phyloP scores from a whole-genome alignment of 2,888 invertebrate genomes.

The Sericinus montela region DNA sequence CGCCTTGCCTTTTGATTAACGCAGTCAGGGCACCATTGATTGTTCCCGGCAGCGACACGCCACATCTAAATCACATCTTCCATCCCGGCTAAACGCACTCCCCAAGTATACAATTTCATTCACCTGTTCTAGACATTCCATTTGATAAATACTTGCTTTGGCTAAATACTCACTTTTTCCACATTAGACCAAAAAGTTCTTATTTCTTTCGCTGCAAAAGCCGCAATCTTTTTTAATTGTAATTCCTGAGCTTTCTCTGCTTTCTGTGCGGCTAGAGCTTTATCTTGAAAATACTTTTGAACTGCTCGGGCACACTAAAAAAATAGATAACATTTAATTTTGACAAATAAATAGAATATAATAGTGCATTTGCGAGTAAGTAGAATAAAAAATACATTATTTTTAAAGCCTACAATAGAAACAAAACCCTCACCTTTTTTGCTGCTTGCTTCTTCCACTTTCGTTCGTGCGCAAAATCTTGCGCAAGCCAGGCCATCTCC shows the following conservation, averaged over 20 bases:
- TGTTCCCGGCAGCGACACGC: no score
- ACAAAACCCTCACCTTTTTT: conserved; percentile 80
- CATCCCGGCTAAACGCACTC: no score
- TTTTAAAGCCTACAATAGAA: no score
- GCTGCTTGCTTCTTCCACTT: conserved; percentile 99
- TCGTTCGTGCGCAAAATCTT: conserved; percentile 98
- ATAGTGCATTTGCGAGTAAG: no score
- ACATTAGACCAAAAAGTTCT: conserved; percentile 97
- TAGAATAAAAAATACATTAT: no score
- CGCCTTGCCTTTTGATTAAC: no score
- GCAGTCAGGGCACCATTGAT: no score
- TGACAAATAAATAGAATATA: no score
- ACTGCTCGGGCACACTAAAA: conserved; percentile 91
- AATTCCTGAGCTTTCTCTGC: conserved; percentile 95
- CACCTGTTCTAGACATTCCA: no score
- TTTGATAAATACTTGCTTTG: no score
- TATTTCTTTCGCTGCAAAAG: conserved; percentile 95
- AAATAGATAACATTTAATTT: conserved; percentile 24
- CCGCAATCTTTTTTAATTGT: conserved; percentile 91
- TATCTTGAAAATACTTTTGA: conserved; percentile 94
- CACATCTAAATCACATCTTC: no score
- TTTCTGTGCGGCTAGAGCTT: conserved; percentile 91
- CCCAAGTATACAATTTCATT: no score
- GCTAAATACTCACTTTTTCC: conserved; percentile 84
- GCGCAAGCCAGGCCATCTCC: conserved; percentile 99